phyloP scores from a whole-genome alignment of 2,113 vertebrate species.

The Thinocorus orbignyianus region DNA sequence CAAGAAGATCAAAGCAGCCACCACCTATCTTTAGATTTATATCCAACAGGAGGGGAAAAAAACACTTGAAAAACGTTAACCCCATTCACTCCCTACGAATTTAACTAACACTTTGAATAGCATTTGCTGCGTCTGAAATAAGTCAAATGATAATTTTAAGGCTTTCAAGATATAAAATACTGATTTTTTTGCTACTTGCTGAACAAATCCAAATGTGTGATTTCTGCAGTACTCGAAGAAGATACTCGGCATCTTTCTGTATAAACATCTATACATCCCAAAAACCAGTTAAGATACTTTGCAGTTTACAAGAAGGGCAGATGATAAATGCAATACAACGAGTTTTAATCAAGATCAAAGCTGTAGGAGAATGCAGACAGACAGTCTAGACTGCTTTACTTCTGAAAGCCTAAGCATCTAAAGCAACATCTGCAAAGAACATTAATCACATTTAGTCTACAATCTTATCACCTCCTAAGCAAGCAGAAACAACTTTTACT shows the following conservation, averaged over 20 bases:
- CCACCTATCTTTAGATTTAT: not conserved
- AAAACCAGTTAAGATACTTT: not conserved
- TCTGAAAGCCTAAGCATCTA: constrained; percentile 76
- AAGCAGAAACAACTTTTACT: constrained; percentile 64
- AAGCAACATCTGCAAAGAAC: constrained; percentile 82
- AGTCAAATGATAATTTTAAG: not conserved
- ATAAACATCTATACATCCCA: not conserved
- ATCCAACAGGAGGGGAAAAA: not conserved
- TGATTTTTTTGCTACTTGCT: not conserved
- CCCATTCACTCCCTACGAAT: not conserved
- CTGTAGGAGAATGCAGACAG: constrained; percentile 76
- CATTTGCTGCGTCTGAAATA: not conserved
- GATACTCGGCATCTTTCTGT: not conserved
- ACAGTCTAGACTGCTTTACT: constrained; percentile 80
- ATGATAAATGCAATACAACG: constrained; percentile 76
- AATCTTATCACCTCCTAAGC: constrained; percentile 65
- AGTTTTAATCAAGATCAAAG: constrained; percentile 87
- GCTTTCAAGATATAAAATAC: not conserved
- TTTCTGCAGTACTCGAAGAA: not conserved
- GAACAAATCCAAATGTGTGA: not conserved
- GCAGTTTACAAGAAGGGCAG: constrained; percentile 43
- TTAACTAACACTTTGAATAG: not conserved
- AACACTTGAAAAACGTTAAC: not conserved
- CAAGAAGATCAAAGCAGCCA: not conserved
- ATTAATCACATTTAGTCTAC: constrained; percentile 77